A percentile compares a stretch with the other conserved stretches of the same genome.
Evolutionary conservation across 2,797 vertebrate species (phyloP).

Genomic region (Mormyrus hasselquistii): DNA sequence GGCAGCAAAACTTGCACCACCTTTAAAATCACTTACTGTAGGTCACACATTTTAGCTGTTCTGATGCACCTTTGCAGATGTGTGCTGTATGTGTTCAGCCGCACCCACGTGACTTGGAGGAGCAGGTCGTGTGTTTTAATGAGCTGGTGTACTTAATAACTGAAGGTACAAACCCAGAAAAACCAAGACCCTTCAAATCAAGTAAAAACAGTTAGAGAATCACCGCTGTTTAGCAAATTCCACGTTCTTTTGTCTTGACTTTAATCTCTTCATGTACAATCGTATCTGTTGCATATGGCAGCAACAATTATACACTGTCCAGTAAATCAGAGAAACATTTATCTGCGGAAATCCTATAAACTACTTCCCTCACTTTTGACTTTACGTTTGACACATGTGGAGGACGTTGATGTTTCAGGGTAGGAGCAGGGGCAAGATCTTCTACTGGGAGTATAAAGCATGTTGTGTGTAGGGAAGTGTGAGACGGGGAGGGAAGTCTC

Average conservation of each 20-base stretch:
- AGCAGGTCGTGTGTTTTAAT: no score
- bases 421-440: background rate
- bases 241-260: background rate
- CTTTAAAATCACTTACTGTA: no score
- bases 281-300: background rate
- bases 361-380: background rate
- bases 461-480: background rate
- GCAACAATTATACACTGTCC: background rate
- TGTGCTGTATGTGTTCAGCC: no score
- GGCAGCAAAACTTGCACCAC: background rate
- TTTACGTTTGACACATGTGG: background rate
- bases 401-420: background rate
- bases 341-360: background rate
- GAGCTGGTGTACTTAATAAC: no score
- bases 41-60: no score
- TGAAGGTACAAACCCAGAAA: background rate
- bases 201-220: background rate
- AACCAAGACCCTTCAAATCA: background rate
- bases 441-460: background rate
- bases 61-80: no score
- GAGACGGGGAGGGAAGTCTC: background rate
- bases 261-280: background rate
- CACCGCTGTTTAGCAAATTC: background rate
- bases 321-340: background rate
- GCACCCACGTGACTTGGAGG: no score